Percentiles rank a stretch among this genome's conserved stretches.
phyloP scores from a whole-genome alignment of 2,113 vertebrate genomes.

The Barnardius zonarius region DNA sequence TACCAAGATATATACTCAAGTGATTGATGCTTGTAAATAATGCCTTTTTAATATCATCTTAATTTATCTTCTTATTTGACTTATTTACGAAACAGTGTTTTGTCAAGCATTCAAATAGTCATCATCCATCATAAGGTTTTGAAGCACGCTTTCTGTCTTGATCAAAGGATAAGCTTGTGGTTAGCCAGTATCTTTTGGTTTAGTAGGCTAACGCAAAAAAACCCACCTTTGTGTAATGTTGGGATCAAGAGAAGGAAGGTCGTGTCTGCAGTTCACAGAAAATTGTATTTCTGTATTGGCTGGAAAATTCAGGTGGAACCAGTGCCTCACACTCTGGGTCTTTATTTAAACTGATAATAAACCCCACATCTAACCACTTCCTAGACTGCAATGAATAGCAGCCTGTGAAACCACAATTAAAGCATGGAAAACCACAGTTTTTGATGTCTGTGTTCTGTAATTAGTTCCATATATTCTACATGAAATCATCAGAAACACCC shows the following conservation, averaged over 20 bases:
- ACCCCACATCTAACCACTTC: conserved; percentile 33
- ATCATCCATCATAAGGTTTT: neutral
- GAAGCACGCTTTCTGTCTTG: neutral
- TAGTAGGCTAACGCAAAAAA: neutral
- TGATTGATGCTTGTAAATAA: neutral
- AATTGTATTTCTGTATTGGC: neutral
- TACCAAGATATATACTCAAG: neutral
- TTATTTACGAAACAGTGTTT: neutral
- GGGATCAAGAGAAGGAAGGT: neutral
- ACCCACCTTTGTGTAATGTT: neutral
- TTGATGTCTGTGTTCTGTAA: conserved; percentile 24
- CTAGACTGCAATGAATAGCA: neutral
- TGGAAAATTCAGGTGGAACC: conserved; percentile 12
- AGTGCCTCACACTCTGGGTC: neutral
- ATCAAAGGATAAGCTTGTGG: neutral
- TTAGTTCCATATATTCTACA: conserved; percentile 34
- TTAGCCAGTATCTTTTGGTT: neutral
- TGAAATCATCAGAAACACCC: conserved; percentile 21
- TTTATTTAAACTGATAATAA: conserved; percentile 18
- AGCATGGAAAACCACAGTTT: conserved; percentile 39
- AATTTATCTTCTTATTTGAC: neutral
- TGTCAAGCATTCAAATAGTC: neutral
- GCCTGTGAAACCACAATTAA: neutral
- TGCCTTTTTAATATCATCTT: neutral
- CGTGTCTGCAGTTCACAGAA: neutral